Percentiles rank a stretch among this genome's conserved stretches.
These are phyloP conservation scores for Acheta domesticus DNA, from an alignment of 2,888 invertebrate species.

Conservation along the genomic window DNA sequence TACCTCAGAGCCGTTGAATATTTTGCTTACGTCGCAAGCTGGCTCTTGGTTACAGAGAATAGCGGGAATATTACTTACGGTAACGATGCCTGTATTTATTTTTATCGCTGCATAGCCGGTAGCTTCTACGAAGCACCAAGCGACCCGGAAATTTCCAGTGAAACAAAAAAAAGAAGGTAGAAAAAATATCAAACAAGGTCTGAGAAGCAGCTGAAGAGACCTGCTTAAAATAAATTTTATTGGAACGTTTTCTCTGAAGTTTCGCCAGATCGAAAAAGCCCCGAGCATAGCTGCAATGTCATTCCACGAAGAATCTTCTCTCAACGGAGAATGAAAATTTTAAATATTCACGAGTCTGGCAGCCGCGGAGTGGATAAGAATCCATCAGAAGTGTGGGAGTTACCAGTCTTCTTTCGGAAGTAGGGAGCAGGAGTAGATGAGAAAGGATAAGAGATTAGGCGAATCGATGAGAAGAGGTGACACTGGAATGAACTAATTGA, in stretches of 20 bases:
- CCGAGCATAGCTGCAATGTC: background rate
- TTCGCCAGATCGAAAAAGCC: background rate
- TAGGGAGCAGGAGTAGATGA: background rate
- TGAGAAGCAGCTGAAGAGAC: too few species aligned
- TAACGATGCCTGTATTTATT: too few species aligned
- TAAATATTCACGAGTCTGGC: background rate
- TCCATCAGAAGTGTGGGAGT: background rate
- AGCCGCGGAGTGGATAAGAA: background rate
- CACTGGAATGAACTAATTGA: too few species aligned
- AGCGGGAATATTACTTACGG: too few species aligned
- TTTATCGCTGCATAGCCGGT: too few species aligned
- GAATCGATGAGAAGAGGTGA: background rate
- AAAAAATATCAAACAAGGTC: too few species aligned
- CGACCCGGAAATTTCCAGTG: too few species aligned
- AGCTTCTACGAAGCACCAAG: too few species aligned
- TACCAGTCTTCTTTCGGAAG: background rate
- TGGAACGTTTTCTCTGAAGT: background rate
- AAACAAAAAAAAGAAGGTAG: too few species aligned
- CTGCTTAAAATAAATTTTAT: background rate
- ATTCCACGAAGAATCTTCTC: background rate
- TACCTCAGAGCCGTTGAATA: too few species aligned
- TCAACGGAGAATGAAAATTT: conserved; percentile 6
- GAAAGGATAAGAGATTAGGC: background rate
- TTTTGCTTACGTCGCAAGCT: too few species aligned
- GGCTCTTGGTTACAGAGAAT: too few species aligned